phyloP scores from a whole-genome alignment of 1,140 invertebrate species.

The Papilio helenus region DNA sequence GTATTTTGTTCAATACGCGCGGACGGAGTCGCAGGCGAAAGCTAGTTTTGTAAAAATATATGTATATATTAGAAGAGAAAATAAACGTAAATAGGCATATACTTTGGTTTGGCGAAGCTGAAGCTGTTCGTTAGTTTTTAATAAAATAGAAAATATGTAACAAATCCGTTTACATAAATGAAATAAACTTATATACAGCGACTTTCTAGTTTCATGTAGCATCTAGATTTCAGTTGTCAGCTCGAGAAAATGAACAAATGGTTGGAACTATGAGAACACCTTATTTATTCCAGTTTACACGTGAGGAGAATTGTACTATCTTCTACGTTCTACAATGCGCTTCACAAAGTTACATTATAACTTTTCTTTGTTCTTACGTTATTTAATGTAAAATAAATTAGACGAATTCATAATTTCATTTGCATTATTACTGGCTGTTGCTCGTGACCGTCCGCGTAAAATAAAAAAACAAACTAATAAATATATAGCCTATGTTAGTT shows the following conservation, averaged over 20 bases:
- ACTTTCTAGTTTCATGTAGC: not conserved
- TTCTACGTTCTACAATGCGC: not conserved
- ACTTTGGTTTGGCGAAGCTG: no score
- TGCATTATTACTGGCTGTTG: no score
- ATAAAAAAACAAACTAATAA: no score
- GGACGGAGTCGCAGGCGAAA: no score
- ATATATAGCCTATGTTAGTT: no score
- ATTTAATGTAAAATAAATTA: no score
- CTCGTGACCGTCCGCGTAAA: no score
- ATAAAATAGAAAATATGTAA: not conserved
- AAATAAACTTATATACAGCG: not conserved
- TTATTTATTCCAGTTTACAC: conserved; percentile 7
- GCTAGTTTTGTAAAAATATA: no score
- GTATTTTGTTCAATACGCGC: no score
- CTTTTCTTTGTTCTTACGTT: not conserved
- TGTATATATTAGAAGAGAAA: no score
- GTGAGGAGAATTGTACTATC: not conserved
- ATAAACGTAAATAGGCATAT: no score
- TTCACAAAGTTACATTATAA: not conserved
- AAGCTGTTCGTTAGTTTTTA: not conserved
- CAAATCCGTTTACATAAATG: not conserved
- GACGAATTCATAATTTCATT: no score
- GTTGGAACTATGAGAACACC: not conserved
- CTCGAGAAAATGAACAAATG: conserved; percentile 1
- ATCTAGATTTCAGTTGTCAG: conserved; percentile 12